Percentiles rank a stretch among this genome's conserved stretches.
phyloP scores from a whole-genome alignment of 2,797 vertebrate species.

The Australoheros facetus region DNA sequence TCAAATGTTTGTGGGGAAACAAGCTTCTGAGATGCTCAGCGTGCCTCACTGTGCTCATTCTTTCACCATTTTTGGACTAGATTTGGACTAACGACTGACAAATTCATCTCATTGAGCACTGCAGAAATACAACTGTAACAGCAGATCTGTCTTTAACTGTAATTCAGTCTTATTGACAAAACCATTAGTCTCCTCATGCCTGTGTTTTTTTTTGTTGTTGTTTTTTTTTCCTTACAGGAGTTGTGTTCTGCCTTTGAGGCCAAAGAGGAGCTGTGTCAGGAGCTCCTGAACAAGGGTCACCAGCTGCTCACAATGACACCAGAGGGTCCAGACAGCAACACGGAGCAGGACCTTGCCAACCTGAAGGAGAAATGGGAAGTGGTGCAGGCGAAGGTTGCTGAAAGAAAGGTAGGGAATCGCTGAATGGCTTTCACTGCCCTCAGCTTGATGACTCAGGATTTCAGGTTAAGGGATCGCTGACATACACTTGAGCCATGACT shows the following conservation, averaged over 20 bases:
- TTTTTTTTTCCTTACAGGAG: conserved; percentile 81
- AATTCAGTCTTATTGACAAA: conserved; percentile 21
- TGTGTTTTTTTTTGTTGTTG: conserved; percentile 4
- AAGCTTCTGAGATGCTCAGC: conserved; percentile 3
- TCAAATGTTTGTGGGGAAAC: conserved; percentile 45
- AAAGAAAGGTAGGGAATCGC: conserved; percentile 89
- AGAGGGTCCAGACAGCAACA: conserved; percentile 88
- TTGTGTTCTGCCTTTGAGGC: conserved; percentile 88
- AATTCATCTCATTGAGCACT: neutral
- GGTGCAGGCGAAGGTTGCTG: conserved; percentile 89
- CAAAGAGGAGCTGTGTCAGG: conserved; percentile 90
- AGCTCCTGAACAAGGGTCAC: conserved; percentile 87
- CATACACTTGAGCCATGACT: conserved; percentile 38
- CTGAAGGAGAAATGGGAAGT: conserved; percentile 95
- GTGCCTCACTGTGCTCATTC: conserved; percentile 18
- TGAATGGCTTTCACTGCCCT: conserved; percentile 15
- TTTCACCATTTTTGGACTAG: conserved; percentile 53
- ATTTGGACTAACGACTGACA: conserved; percentile 28
- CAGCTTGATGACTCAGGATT: conserved; percentile 39
- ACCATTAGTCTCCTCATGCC: neutral
- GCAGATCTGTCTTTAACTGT: neutral
- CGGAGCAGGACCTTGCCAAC: conserved; percentile 92
- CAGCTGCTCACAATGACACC: conserved; percentile 88
- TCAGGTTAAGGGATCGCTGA: conserved; percentile 38
- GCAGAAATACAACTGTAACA: neutral